Evolutionary conservation across 35 echinoderm and acorn worm genomes (phyloP).

Genomic region (Ophioderma brevispina): DNA sequence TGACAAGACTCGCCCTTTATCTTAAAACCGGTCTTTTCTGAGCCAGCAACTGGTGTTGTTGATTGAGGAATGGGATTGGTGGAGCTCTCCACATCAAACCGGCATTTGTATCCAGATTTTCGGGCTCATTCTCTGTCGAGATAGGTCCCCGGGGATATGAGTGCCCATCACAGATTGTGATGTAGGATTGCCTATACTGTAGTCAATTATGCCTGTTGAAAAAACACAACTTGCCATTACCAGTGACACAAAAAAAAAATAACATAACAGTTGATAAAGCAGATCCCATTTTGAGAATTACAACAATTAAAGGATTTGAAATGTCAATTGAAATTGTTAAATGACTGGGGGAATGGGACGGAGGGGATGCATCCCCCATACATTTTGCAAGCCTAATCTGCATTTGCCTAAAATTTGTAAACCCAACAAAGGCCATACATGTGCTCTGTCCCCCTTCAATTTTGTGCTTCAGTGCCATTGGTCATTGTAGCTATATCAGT

Average conservation of each 20-base stretch:
- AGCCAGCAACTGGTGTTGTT: slow-evolving; percentile 74
- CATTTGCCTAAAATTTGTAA: too few relatives aligned
- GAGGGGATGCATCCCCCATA: too few relatives aligned
- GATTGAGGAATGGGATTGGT: slow-evolving; percentile 12
- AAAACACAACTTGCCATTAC: not conserved
- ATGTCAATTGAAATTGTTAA: too few relatives aligned
- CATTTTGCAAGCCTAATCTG: too few relatives aligned
- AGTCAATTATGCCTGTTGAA: slow-evolving; percentile 49
- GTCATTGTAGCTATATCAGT: too few relatives aligned
- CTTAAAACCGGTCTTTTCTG: slow-evolving; percentile 51
- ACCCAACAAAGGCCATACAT: too few relatives aligned
- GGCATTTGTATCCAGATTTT: slow-evolving; percentile 39
- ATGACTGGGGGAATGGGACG: not conserved
- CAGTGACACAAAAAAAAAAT: not conserved
- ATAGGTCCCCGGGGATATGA: slow-evolving; percentile 63
- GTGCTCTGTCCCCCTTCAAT: too few relatives aligned
- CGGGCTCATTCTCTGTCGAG: slow-evolving; percentile 37
- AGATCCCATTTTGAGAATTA: too few relatives aligned
- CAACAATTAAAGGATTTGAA: too few relatives aligned
- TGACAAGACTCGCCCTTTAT: slow-evolving; percentile 54
- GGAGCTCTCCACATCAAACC: slow-evolving; percentile 53
- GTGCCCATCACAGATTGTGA: slow-evolving; percentile 49
- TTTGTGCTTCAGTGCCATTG: too few relatives aligned
- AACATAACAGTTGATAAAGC: not conserved
- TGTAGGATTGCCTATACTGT: slow-evolving; percentile 12